Percentiles rank a stretch among this genome's conserved stretches.
Conservation (phyloP, 1,140 invertebrate genomes). For the Cryptotermes secundus region DNA sequence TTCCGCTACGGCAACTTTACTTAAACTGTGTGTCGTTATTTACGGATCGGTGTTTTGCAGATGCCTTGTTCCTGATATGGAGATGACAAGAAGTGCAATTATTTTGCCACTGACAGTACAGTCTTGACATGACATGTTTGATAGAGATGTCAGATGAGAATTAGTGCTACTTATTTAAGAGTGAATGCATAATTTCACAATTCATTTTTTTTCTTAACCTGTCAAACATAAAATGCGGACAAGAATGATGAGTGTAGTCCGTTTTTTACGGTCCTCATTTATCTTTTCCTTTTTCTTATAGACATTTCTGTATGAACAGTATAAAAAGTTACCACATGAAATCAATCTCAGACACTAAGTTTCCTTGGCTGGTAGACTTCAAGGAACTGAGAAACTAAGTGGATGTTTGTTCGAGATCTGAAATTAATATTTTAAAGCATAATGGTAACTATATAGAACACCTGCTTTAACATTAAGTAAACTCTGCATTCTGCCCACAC, state of each 20-base stretch:
- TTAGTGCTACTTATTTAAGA: not conserved
- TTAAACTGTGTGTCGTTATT: too few species aligned
- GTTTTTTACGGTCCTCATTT: not conserved
- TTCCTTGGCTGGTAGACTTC: not conserved
- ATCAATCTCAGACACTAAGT: not conserved
- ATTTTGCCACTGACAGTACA: not conserved
- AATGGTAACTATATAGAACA: too few species aligned
- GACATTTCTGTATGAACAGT: not conserved
- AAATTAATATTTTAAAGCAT: too few species aligned
- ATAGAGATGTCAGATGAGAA: not conserved
- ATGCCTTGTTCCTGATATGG: too few species aligned
- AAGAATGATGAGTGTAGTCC: not conserved
- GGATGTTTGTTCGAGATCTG: too few species aligned
- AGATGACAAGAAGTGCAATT: too few species aligned
- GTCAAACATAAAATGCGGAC: not conserved
- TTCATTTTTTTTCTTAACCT: not conserved
- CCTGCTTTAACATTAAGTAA: too few species aligned
- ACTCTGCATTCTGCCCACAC: too few species aligned
- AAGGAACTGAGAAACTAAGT: not conserved
- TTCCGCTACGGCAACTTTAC: too few species aligned
- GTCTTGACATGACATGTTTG: not conserved
- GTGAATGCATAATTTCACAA: slow-evolving; percentile 9
- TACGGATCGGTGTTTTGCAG: too few species aligned
- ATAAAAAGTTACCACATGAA: not conserved
- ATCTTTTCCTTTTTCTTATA: not conserved